Evolutionary conservation across 1,140 invertebrate species (phyloP).

Genomic region (Ctenoplectra terminalis): DNA sequence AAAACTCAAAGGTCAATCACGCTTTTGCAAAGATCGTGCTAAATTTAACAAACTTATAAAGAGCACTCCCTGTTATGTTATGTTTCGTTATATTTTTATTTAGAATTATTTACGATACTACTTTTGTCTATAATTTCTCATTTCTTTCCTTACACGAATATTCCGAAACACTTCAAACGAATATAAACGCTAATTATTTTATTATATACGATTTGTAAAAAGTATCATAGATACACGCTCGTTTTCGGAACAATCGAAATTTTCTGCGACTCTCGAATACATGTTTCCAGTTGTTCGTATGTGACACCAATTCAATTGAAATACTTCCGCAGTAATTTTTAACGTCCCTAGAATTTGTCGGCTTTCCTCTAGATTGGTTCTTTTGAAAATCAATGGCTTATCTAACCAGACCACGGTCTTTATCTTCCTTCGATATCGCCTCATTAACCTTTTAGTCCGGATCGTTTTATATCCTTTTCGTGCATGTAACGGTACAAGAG

Average conservation of each 20-base stretch:
- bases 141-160: background rate
- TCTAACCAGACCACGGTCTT: slow-evolving; percentile 44
- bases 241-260: background rate
- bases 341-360: background rate
- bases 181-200: background rate
- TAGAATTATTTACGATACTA: too few species aligned
- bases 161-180: background rate
- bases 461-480: slow-evolving; percentile 4
- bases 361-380: background rate
- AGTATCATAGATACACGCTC: too few species aligned
- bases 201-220: too few species aligned
- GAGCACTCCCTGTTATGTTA: too few species aligned
- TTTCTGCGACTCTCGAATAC: background rate
- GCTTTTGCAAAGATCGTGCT: background rate
- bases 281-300: background rate
- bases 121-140: background rate
- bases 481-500: background rate
- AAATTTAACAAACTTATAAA: background rate
- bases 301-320: too few species aligned
- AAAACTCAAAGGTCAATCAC: background rate
- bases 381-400: slow-evolving; percentile 45
- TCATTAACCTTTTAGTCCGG: slow-evolving; percentile 42
- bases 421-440: slow-evolving; percentile 38
- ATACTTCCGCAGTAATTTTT: background rate
- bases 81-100: background rate